Conservation (phyloP, 2,797 vertebrate species). For the Propithecus perrieri region DNA sequence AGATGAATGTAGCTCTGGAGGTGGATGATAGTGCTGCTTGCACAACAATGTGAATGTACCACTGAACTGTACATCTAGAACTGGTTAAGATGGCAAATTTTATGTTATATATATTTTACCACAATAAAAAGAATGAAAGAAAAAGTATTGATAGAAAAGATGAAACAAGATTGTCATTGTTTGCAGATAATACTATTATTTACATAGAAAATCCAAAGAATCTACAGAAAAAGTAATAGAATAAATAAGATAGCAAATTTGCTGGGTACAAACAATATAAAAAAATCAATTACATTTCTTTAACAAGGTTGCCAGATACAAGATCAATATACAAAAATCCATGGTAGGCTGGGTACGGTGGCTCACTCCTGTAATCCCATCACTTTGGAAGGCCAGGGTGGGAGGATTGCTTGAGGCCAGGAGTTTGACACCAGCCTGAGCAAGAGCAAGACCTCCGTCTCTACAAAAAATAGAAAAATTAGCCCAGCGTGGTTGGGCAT, state of each 20-base stretch:
- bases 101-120: not conserved
- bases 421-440: not conserved
- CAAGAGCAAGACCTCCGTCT: not conserved
- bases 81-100: not conserved
- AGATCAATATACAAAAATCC: not conserved
- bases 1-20: not conserved
- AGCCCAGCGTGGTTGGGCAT: not conserved
- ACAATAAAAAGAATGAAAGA: not conserved
- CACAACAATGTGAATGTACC: not conserved
- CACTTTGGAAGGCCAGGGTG: not conserved
- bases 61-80: not conserved
- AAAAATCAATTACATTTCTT: not conserved
- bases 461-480: not conserved
- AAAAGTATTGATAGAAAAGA: not conserved
- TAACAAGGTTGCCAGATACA: not conserved
- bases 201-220: not conserved
- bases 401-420: not conserved
- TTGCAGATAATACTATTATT: not conserved
- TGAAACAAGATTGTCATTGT: not conserved
- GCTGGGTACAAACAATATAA: not conserved
- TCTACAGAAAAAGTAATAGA: not conserved
- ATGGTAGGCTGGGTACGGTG: not conserved
- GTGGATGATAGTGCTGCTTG: not conserved
- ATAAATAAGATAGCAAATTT: not conserved
- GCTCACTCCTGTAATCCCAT: not conserved